Base-by-base conservation (phyloP, 2,113 vertebrate species). In the Henicopernis longicauda region DNA sequence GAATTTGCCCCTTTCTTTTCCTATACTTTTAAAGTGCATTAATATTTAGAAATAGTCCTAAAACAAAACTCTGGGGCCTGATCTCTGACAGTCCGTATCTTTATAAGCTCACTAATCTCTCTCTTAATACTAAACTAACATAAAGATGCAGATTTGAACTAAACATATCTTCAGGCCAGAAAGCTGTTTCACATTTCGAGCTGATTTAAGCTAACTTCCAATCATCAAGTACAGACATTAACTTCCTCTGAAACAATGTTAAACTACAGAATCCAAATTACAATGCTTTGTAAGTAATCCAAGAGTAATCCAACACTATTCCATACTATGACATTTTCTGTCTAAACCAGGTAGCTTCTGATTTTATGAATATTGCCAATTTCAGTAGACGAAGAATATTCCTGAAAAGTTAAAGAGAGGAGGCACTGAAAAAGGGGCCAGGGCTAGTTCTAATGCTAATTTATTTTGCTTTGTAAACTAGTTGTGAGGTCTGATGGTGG, bases 381-480 rank as follows among this genome's bases (percentile, higher is more conserved):
- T 77, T 57, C 61, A 69, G 84, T 17, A 88, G 52, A 54, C 4
- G 11, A 83, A 94, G 49, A 92, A 45, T 82, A 85, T 67, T 93
- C 74, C 89, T 95, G 77, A 72, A 65, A 95, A 86, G 70, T 77
- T 76, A 70, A 84, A 52, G 82, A 93, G 76, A 61, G 27, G 22
- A 74, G 45, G 54, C 89, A 77, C 71, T 71, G 86, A 82, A 87
- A 91, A 86, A 93, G 42, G 45, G 66, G 78, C 77, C 52, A 54
- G 70, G 54, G 66, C 58, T 71, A 72, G 80, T 98, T 99, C 97
- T 98, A 97, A 99, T 99, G 98, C 97, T 98, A 98, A 99, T 99
- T 97, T 86, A 96, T 97, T 97, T 97, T 94, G 97, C 93, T 99
- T 98, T 97, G 97, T 98, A 98, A 99, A 98, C 97, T 94, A 98